phyloP scores from a whole-genome alignment of 2,113 vertebrate genomes.

The Boulengerochromis microlepis region DNA sequence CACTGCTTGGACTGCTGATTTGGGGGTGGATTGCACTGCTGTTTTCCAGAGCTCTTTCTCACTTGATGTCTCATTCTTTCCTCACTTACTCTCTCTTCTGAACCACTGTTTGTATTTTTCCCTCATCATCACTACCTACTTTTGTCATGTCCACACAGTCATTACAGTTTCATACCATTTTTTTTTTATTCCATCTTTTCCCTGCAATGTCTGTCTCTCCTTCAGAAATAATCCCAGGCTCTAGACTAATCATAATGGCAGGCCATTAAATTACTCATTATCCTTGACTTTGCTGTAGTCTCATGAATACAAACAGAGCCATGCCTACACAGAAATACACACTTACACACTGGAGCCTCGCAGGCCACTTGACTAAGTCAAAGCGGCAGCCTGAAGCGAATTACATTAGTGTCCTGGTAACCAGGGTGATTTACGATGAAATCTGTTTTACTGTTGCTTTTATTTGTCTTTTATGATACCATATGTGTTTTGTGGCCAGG shows the following conservation, averaged over 20 bases:
- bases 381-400: conserved; percentile 28
- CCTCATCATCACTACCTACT: neutral
- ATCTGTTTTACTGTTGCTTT: conserved; percentile 61
- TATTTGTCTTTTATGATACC: conserved; percentile 63
- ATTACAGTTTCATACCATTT: neutral
- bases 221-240: neutral
- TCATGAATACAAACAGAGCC: conserved; percentile 7
- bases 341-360: neutral
- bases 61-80: neutral
- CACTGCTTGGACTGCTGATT: conserved; percentile 5
- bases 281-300: conserved; percentile 29
- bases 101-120: neutral
- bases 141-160: neutral
- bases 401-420: conserved; percentile 51
- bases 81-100: neutral
- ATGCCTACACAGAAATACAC: neutral
- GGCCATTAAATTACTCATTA: conserved; percentile 49
- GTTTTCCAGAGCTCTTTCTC: conserved; percentile 19
- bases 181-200: neutral
- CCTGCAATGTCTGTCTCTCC: neutral
- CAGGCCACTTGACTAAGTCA: conserved; percentile 15
- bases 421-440: conserved; percentile 59
- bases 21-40: conserved; percentile 13
- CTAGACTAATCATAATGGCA: conserved; percentile 47
- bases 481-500: conserved; percentile 42